Conservation (phyloP, 2,113 vertebrate genomes). For the Charadrius vociferus region DNA sequence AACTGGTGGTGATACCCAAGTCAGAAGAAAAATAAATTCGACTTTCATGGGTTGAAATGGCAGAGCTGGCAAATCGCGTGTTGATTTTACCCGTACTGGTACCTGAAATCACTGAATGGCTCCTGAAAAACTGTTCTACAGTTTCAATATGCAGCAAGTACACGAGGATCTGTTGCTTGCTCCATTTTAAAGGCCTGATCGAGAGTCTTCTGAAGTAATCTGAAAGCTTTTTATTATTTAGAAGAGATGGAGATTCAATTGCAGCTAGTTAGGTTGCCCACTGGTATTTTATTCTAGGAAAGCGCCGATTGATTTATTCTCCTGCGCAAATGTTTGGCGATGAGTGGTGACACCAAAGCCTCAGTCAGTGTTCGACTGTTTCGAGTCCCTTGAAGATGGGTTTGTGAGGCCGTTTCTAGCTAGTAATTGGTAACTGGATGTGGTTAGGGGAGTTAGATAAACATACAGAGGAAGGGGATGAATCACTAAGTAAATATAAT, state of each 20-base stretch:
- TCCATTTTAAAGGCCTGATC: background rate
- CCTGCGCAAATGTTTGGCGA: background rate
- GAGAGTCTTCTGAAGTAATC: background rate
- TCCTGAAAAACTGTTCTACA: background rate
- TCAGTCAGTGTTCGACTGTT: conserved; percentile 32
- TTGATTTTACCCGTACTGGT: background rate
- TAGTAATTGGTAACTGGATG: conserved; percentile 69
- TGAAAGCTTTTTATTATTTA: background rate
- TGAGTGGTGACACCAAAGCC: conserved; percentile 50
- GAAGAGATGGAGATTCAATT: background rate
- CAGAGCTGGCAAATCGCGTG: background rate
- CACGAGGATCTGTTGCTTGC: background rate
- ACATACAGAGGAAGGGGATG: conserved; percentile 49
- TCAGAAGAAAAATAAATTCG: background rate
- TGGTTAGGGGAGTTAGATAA: conserved; percentile 65
- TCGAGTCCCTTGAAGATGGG: conserved; percentile 46
- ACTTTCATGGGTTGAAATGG: background rate
- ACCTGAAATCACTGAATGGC: background rate
- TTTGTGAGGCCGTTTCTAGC: conserved; percentile 60
- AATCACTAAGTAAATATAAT: conserved; percentile 59
- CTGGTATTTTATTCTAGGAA: background rate
- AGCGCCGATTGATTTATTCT: background rate
- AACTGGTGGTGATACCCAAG: background rate
- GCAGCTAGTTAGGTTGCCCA: background rate
- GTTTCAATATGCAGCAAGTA: background rate